A percentile compares a stretch with the other conserved stretches of the same genome.
Evolutionary conservation across 64 coral and sea anemone species (phyloP).

Genomic region (Montipora sp.): DNA sequence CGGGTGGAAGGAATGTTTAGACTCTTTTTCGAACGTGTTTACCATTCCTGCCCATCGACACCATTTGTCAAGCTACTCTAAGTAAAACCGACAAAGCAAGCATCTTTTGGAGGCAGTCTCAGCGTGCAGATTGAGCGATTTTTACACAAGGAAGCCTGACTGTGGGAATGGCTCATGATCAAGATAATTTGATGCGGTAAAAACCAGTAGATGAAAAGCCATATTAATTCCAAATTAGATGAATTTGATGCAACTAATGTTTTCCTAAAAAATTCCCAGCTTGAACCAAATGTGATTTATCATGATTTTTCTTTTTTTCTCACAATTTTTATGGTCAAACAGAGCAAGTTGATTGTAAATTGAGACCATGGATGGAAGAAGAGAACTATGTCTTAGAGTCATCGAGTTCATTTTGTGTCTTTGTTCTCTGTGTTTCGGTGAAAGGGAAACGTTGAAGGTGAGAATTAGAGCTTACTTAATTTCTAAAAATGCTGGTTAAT

Average conservation of each 20-base stretch:
- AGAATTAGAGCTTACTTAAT: neutral
- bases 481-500: neutral
- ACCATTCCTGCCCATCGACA: neutral
- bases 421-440: neutral
- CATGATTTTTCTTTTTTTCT: neutral
- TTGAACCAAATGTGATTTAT: neutral
- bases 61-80: neutral
- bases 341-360: neutral
- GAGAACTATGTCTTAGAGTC: constrained; percentile 17
- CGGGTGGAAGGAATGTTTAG: neutral
- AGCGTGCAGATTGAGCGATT: neutral
- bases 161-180: neutral
- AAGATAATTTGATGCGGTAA: neutral
- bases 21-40: constrained; percentile 26
- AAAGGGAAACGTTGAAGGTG: neutral
- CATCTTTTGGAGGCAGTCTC: neutral
- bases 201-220: neutral
- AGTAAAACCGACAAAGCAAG: neutral
- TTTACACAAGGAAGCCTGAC: too few relatives aligned
- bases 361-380: neutral
- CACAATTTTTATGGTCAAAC: neutral
- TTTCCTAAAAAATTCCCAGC: neutral
- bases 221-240: neutral
- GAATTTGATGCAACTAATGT: neutral
- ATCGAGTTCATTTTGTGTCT: constrained; percentile 4